Evolutionary conservation across 2,888 invertebrate species (phyloP), one percentile per base, ranked within the genome.

Genomic region (Synergus gifuensis): DNA sequence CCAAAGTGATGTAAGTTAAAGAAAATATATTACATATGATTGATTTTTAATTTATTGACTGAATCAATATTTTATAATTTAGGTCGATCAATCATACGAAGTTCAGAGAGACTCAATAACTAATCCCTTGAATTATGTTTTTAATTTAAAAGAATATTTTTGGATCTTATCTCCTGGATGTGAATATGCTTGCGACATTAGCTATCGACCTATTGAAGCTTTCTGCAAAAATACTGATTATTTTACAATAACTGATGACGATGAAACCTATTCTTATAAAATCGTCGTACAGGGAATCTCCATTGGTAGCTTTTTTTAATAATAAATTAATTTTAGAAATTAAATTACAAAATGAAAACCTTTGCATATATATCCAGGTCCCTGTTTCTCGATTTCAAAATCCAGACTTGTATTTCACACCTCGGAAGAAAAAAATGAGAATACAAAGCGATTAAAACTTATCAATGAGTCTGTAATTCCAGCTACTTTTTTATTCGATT

Each of bases 121-220:
- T 4, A 92, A 91, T 86, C 88, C 90, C 0, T 83, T 92, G 79
- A 91, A 92, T 78, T 85, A 89, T 46, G 90, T 89, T 11, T 93
- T 93, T 80, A 85, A 89, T 82, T 87, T 92, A 11, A 85, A 87
- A 60, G 85, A 88, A 77, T 88, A 89, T 44, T 86, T 89, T 4
- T 91, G 91, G 86, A 82, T 83, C 0, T 81, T 92, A 16, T 78
- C 82, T 12, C 85, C 88, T 4, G 84, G 85, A 28, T 84, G 88
- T 54, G 81, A 84, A 62, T 87, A 85, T 36, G 80, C 85, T 14
- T 89, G 91, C 76, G 88, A 89, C 62, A 87, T 93, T 62, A 86
- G 83, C 11, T 93, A 92, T 82, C 88, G 81, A 16, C 93, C 93
- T 0, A 82, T 85, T 18, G 80, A 90, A 40, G 86, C 90, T 0